These are phyloP conservation scores for Heliconius ismenius DNA, from an alignment of 2,888 invertebrate species.

Conservation along the genomic window DNA sequence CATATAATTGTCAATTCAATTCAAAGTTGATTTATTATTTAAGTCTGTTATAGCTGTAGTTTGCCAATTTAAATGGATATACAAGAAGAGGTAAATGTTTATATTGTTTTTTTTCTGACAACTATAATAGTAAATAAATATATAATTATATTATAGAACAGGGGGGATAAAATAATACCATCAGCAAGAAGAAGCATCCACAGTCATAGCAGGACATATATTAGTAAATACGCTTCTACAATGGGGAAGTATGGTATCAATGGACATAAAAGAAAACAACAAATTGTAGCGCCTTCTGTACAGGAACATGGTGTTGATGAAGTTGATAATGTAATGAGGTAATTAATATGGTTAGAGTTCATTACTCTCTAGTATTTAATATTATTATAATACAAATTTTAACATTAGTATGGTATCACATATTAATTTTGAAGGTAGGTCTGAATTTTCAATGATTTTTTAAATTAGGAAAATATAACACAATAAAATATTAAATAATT, in stretches of 20 bases:
- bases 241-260: conserved; percentile 60
- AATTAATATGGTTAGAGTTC: conserved; percentile 20
- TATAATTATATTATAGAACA: conserved; percentile 51
- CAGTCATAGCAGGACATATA: conserved; percentile 45
- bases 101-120: background rate
- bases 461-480: too few relatives aligned
- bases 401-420: background rate
- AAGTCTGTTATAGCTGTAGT: background rate
- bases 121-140: background rate
- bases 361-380: background rate
- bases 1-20: background rate
- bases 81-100: conserved; percentile 1
- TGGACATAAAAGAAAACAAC: conserved; percentile 36
- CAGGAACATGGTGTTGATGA: conserved; percentile 56
- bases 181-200: conserved; percentile 64
- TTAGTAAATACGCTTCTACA: conserved; percentile 40
- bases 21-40: background rate
- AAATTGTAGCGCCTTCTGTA: conserved; percentile 18
- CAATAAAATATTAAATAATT: too few relatives aligned
- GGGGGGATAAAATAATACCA: conserved; percentile 57
- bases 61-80: background rate
- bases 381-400: background rate
- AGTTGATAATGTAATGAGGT: conserved; percentile 70
- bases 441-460: too few relatives aligned
- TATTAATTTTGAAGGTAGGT: background rate